Evolutionary conservation across 2,113 vertebrate genomes (phyloP), one percentile per base, ranked within the genome.

Genomic region (Microtus pennsylvanicus): DNA sequence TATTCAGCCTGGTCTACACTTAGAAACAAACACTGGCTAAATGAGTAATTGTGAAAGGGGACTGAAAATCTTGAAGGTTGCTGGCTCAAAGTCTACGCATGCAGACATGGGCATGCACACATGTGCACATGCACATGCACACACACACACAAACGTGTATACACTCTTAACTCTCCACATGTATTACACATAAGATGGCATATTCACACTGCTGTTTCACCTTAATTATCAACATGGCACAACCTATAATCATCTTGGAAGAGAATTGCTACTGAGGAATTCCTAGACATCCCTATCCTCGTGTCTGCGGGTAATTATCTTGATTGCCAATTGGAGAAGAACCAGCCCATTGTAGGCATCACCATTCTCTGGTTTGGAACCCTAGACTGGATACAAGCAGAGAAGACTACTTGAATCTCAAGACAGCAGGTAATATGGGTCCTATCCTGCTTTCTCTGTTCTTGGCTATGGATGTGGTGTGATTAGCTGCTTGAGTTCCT

Each of bases 81-180:
- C 58, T 70, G 45, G 4, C 28, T 96, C 22, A 12, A 13, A 33
- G 10, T 19, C n/a, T 50, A 10, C 74, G 26, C 50, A 21, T 70
- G 4, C 35, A 2, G 5, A 6, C 1, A 35, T 11, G 10, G 7
- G 63, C 5, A 21, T 28, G 0, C 10, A 26, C 12, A 1, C 3
- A 52, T 2, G 1, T 9, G 8, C 9, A 9, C 9, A 26, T 19
- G 1, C 3, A 38, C 6, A 26, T 19, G 1, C 3, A 38, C 6
- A 7, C 58, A 45, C 58, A 45, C 33, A 76, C 3, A 58, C 26
- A 72, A 6, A 70, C 12, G 7, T 35, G 55, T 21, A 45, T 21
- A 55, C 14, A 52, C 16, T 33, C 13, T 22, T 87, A 7, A 70
- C 9, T 33, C 45, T 63, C 19, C 38, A 47, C 21, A 65, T 77